Conservation (phyloP, 92 coral and sea anemone species). For the Virgularia gustaviana region DNA sequence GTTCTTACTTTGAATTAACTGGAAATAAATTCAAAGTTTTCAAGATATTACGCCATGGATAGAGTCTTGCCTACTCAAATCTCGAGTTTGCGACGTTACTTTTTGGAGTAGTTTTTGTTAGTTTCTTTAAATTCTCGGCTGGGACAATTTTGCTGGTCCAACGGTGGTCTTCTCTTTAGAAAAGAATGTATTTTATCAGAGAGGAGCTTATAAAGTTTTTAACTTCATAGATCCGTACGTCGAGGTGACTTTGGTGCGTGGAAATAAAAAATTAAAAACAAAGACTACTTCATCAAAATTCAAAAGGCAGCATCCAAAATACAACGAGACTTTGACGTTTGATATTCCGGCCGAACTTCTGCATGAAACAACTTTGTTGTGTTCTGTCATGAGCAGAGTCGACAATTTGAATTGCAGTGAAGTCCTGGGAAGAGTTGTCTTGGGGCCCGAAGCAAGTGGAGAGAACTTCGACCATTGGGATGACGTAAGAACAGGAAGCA, state of each 20-base stretch:
- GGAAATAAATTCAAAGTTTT: too few relatives aligned
- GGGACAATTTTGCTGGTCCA: neutral
- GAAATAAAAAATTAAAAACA: constrained; percentile 61
- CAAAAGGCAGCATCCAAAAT: constrained; percentile 67
- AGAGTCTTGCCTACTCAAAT: too few relatives aligned
- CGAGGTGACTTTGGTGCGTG: constrained; percentile 64
- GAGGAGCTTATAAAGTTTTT: neutral
- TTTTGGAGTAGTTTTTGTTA: neutral
- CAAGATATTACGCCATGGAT: too few relatives aligned
- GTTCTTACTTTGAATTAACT: too few relatives aligned
- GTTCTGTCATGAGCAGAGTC: constrained; percentile 62
- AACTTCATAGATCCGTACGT: constrained; percentile 63
- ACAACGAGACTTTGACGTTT: constrained; percentile 86
- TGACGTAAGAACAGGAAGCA: constrained; percentile 77
- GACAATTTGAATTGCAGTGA: constrained; percentile 39
- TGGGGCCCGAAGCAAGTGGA: constrained; percentile 88
- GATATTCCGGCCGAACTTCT: constrained; percentile 76
- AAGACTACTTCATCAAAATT: constrained; percentile 57
- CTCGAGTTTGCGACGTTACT: neutral
- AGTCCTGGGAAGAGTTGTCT: constrained; percentile 73
- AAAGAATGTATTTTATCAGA: neutral
- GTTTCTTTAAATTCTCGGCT: neutral
- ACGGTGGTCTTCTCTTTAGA: constrained; percentile 21
- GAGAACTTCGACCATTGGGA: constrained; percentile 95
- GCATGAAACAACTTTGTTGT: constrained; percentile 74